These are phyloP conservation scores for Vombatus ursinus DNA, from an alignment of 2,113 vertebrate species.

Conservation along the genomic window DNA sequence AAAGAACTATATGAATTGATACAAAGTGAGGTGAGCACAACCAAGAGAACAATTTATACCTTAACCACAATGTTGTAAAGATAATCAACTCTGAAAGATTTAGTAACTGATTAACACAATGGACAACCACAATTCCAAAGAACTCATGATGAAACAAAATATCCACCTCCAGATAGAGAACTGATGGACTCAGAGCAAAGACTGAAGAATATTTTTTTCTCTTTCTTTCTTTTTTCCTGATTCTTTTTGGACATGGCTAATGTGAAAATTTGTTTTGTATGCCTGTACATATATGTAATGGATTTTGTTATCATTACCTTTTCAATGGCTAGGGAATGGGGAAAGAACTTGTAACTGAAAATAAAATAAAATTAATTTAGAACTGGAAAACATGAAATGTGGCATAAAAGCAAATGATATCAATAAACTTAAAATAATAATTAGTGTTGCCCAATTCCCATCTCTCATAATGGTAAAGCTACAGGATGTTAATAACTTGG, in stretches of 20 bases:
- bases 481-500: neutral
- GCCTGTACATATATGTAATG: neutral
- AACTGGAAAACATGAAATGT: neutral
- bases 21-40: neutral
- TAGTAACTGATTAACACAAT: neutral
- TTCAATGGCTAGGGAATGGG: neutral
- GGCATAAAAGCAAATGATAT: neutral
- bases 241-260: neutral
- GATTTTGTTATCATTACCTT: neutral
- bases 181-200: neutral
- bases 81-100: neutral
- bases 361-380: neutral
- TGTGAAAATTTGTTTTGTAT: neutral
- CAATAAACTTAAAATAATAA: neutral
- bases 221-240: neutral
- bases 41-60: neutral
- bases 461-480: neutral
- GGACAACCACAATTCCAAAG: neutral
- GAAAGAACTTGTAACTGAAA: neutral
- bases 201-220: neutral
- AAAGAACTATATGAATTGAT: neutral
- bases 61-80: neutral
- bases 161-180: neutral
- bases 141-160: neutral
- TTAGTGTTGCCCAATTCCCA: neutral